Percentiles rank a stretch among this genome's conserved stretches.
Evolutionary conservation across 2,797 vertebrate genomes (phyloP).

Genomic region (Rhinichthys osculus): DNA sequence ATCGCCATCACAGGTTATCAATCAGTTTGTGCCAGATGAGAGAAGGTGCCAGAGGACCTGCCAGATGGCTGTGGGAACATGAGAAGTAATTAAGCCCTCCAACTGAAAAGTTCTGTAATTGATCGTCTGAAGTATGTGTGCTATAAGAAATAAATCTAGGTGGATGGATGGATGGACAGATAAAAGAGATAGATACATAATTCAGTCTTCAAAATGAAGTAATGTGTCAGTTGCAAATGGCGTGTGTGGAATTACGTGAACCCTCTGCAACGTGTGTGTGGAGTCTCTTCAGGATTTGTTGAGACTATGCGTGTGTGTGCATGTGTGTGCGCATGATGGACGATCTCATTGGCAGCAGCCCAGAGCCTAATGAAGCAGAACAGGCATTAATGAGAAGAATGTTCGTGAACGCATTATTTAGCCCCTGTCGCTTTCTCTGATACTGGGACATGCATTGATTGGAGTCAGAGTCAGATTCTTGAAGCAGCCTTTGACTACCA

Average conservation of each 20-base stretch:
- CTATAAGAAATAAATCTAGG: conserved; percentile 35
- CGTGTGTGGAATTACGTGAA: conserved; percentile 52
- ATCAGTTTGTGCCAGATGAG: conserved; percentile 56
- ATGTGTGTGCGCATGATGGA: conserved; percentile 49
- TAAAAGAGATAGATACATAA: conserved; percentile 45
- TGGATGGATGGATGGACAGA: conserved; percentile 31
- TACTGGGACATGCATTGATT: conserved; percentile 30
- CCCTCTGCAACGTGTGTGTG: conserved; percentile 13
- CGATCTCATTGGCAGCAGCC: conserved; percentile 68
- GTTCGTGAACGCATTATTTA: conserved; percentile 48
- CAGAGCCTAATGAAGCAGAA: conserved; percentile 70
- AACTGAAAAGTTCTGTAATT: conserved; percentile 65
- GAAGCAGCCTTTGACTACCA: conserved; percentile 24
- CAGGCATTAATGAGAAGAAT: conserved; percentile 71
- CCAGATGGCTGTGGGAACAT: conserved; percentile 59
- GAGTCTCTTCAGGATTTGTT: conserved; percentile 4
- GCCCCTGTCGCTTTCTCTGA: conserved; percentile 38
- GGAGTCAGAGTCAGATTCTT: conserved; percentile 21
- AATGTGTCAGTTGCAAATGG: conserved; percentile 54
- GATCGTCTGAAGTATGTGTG: conserved; percentile 57
- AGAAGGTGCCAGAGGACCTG: conserved; percentile 48
- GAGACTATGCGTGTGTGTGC: conserved; percentile 33
- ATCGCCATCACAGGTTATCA: conserved; percentile 59
- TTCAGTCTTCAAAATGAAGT: conserved; percentile 47
- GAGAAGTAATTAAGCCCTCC: conserved; percentile 66